Evolutionary conservation across 2,888 invertebrate genomes (phyloP).

Genomic region (Sisyra nigra): DNA sequence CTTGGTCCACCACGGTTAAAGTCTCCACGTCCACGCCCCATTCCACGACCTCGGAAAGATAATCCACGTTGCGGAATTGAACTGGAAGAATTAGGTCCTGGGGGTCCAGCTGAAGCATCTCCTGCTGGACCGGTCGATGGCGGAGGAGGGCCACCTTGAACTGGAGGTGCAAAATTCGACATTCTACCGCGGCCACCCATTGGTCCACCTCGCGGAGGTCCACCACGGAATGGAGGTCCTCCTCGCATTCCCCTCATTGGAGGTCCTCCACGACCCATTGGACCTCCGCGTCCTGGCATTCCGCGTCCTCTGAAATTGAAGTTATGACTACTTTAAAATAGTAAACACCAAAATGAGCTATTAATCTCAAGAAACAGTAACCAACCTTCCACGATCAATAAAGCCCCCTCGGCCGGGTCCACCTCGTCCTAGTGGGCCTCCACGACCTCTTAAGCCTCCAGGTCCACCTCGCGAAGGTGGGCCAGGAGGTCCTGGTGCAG

Average conservation of each 20-base stretch:
- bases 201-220: slow-evolving; percentile 14
- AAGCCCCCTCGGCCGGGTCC: slow-evolving; percentile 8
- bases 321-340: not conserved
- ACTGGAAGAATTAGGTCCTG: not conserved
- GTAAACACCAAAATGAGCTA: not conserved
- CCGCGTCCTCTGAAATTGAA: slow-evolving; percentile 9
- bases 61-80: slow-evolving; percentile 7
- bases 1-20: slow-evolving; percentile 6
- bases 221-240: slow-evolving; percentile 16
- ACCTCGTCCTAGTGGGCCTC: slow-evolving; percentile 7
- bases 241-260: slow-evolving; percentile 14
- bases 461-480: slow-evolving; percentile 1
- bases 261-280: slow-evolving; percentile 13
- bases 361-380: not conserved
- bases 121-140: slow-evolving; percentile 9
- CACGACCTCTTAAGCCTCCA: slow-evolving; percentile 7
- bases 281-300: slow-evolving; percentile 10
- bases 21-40: slow-evolving; percentile 10
- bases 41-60: slow-evolving; percentile 14
- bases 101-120: slow-evolving; percentile 10
- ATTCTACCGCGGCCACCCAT: slow-evolving; percentile 13
- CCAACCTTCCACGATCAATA: slow-evolving; percentile 7
- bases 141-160: slow-evolving; percentile 9
- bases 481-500: slow-evolving; percentile 1
- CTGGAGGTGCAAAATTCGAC: slow-evolving; percentile 11